A percentile compares a stretch with the other conserved stretches of the same genome.
phyloP scores from a whole-genome alignment of 2,797 vertebrate species.

The Pangasius sanitwongsei region DNA sequence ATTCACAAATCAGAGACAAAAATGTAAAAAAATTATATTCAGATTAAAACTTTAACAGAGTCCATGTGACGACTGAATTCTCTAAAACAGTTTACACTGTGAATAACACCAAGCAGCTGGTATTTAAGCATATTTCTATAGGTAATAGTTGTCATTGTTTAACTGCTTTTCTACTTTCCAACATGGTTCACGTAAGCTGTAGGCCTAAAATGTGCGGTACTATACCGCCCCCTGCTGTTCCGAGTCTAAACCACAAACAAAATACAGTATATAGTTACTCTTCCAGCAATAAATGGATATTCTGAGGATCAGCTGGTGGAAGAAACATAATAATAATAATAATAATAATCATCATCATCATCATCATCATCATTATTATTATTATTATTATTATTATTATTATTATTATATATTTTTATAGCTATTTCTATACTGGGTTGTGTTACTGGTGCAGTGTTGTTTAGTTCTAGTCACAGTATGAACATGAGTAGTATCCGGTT shows the following conservation, averaged over 20 bases:
- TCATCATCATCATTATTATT: too few relatives aligned
- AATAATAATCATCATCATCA: neutral
- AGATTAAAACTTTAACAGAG: neutral
- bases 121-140: neutral
- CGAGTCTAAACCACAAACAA: neutral
- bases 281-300: neutral
- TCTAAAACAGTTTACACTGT: neutral
- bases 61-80: neutral
- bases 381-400: neutral
- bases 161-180: neutral
- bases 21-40: neutral
- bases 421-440: neutral
- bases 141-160: neutral
- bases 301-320: neutral
- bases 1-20: neutral
- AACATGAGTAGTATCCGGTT: neutral
- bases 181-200: neutral
- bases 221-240: conserved; percentile 32
- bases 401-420: neutral
- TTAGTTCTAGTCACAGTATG: neutral
- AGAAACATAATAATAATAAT: neutral
- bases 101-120: neutral
- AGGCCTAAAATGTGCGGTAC: neutral
- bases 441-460: neutral
- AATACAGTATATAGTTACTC: neutral